Evolutionary conservation across 2,113 vertebrate genomes (phyloP), one percentile per base, ranked within the genome.

Genomic region (Gymnarchus niloticus): DNA sequence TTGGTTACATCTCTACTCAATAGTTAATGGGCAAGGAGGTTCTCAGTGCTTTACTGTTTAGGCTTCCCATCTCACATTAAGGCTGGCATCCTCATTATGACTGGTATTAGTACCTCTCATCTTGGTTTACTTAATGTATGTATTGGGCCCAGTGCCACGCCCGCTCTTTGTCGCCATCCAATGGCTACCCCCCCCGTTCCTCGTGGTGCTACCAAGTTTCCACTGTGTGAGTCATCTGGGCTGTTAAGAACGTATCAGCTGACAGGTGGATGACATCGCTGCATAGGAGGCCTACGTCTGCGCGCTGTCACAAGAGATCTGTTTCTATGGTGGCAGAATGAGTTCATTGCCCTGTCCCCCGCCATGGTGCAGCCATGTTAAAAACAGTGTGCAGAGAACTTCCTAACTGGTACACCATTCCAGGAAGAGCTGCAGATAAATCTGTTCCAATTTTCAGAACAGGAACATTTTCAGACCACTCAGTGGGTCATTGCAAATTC

Each of bases 281-380:
- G 82, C 49, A 56, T 85, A 83, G 80, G 85, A 88, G 33, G 25
- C 86, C 86, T 56, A 69, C 76, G 86, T 85, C 61, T 76, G 28
- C 49, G 44, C n/a, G 33, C 33, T 17, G 48, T 56, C 65, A 51
- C 7, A 7, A 51, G 21, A 41, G 84, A 89, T 91, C 85, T 73
- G 33, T 84, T 92, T 89, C 87, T 87, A 90, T 88, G 84, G 85
- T 87, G 85, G 89, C 90, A 83, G 78, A 65, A 73, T 28, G 61
- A 82, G 88, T 89, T 92, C 87, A 90, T 91, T 48, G 82, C 83
- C 25, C 59, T 25, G 44, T 73, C 59, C 33, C 1, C 54, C 52
- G 44, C 23, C 57, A 51, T 37, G 7, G n/a, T 6, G 48, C 44
- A 73, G 61, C n/a, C 77, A 41, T 21, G 37, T 19, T 56, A 49